Evolutionary conservation across 2,113 vertebrate genomes (phyloP).

Genomic region (Dromiciops gliroides): DNA sequence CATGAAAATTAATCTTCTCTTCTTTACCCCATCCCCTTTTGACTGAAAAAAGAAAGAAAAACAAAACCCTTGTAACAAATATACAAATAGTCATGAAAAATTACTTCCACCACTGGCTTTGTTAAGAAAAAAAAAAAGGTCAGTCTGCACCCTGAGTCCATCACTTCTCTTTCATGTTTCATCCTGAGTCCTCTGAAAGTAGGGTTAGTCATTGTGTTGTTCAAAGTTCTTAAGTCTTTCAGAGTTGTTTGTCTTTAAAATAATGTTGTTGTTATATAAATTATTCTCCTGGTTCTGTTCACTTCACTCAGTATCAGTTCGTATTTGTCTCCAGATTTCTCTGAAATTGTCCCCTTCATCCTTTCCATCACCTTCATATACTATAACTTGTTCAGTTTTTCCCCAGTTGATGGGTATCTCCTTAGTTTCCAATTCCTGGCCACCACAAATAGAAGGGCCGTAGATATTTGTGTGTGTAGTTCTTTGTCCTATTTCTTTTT

Average conservation of each 20-base stretch:
- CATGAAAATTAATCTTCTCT: constrained; percentile 15
- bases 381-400: background rate
- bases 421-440: background rate
- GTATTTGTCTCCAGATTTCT: background rate
- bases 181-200: background rate
- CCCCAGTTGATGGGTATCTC: background rate
- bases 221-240: background rate
- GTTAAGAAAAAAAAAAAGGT: background rate
- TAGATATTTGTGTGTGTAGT: background rate
- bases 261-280: background rate
- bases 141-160: background rate
- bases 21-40: background rate
- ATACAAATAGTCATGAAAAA: background rate
- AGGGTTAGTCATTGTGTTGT: background rate
- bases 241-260: background rate
- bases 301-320: background rate
- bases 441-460: background rate
- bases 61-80: background rate
- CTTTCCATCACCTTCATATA: background rate
- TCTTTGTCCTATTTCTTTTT: background rate
- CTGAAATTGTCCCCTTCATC: background rate
- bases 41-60: constrained; percentile 23
- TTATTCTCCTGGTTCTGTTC: background rate
- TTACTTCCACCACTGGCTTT: background rate
- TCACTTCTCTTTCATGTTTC: background rate